Evolutionary conservation across 2,797 vertebrate genomes (phyloP).

Genomic region (Telmatherina bonti): DNA sequence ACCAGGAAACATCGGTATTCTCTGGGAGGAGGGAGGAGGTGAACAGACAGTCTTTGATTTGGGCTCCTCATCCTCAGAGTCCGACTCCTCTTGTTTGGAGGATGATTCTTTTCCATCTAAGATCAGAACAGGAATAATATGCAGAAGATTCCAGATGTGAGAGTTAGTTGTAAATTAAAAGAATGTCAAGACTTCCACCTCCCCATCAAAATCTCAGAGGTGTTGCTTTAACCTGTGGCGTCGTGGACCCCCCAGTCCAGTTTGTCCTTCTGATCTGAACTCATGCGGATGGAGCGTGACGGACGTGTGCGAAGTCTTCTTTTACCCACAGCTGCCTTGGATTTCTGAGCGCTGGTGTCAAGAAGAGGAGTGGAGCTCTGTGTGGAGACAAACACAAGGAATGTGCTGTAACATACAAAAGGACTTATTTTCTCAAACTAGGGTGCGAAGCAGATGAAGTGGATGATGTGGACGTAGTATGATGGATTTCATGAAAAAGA

Average conservation of each 20-base stretch:
- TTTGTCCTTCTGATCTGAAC: constrained; percentile 21
- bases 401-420: background rate
- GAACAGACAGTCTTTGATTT: constrained; percentile 39
- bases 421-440: background rate
- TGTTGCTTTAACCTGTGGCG: constrained; percentile 82
- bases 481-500: background rate
- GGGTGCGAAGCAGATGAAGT: constrained; percentile 8
- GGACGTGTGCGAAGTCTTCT: constrained; percentile 82
- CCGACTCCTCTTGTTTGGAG: constrained; percentile 45
- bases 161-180: background rate
- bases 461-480: background rate
- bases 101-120: constrained; percentile 41
- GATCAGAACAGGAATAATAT: constrained; percentile 24
- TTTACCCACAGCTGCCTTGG: constrained; percentile 85
- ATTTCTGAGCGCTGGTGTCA: constrained; percentile 86
- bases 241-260: constrained; percentile 85
- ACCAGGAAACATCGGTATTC: constrained; percentile 86
- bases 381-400: constrained; percentile 29
- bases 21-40: constrained; percentile 69
- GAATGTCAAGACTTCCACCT: background rate
- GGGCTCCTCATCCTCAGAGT: constrained; percentile 73
- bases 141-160: background rate
- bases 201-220: background rate
- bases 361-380: constrained; percentile 86
- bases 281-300: constrained; percentile 73